Evolutionary conservation across 2,113 vertebrate genomes (phyloP).

Genomic region (Psilopsiagon aurifrons): DNA sequence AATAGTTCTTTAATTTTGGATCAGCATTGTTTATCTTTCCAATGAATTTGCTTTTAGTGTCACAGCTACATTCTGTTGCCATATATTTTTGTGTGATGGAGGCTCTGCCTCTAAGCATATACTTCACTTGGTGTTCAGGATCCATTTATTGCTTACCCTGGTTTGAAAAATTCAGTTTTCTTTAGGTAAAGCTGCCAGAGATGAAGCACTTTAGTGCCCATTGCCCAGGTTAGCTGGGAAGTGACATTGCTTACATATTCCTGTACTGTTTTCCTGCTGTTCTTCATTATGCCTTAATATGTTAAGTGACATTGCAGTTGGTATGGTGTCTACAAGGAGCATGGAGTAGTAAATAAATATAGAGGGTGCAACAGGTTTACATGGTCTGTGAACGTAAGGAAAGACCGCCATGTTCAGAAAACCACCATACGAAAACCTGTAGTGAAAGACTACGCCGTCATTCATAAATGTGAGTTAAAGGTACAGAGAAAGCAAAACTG

Average conservation of each 20-base stretch:
- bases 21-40: not conserved
- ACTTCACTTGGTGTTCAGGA: not conserved
- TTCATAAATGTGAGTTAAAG: not conserved
- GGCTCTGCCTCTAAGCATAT: not conserved
- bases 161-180: not conserved
- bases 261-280: not conserved
- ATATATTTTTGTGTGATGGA: not conserved
- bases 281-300: not conserved
- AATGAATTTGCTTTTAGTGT: slow-evolving; percentile 10
- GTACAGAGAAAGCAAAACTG: not conserved
- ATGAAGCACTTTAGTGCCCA: not conserved
- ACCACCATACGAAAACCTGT: not conserved
- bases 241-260: not conserved
- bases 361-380: not conserved
- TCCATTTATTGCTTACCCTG: not conserved
- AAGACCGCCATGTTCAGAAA: not conserved
- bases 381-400: not conserved
- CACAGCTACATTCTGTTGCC: not conserved
- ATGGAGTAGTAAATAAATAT: not conserved
- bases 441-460: not conserved
- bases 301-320: not conserved
- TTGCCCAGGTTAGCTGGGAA: not conserved
- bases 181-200: not conserved
- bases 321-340: not conserved
- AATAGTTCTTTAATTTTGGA: not conserved